Evolutionary conservation across 2,888 invertebrate species (phyloP).

Genomic region (Carcina quercana): DNA sequence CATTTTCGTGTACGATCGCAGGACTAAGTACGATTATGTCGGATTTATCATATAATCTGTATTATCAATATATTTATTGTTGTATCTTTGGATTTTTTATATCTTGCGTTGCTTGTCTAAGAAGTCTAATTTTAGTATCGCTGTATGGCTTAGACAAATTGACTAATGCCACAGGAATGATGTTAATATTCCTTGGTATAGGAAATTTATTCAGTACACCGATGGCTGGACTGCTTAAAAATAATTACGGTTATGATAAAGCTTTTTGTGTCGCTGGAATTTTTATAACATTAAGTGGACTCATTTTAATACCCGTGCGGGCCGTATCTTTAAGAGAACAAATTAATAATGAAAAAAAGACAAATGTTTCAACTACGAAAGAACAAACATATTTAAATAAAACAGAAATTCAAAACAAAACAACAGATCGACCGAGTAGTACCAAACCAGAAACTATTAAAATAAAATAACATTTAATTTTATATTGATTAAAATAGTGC

Average conservation of each 20-base stretch:
- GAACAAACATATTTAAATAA: too few species aligned
- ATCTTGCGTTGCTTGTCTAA: constrained; percentile 6
- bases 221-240: constrained; percentile 1
- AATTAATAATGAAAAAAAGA: background rate
- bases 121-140: constrained; percentile 10
- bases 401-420: too few species aligned
- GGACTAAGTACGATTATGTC: constrained; percentile 5
- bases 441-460: too few species aligned
- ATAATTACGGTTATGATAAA: constrained; percentile 4
- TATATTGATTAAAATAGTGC: too few species aligned
- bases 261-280: constrained; percentile 8
- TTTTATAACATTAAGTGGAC: constrained; percentile 10
- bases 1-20: background rate
- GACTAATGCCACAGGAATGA: constrained; percentile 13
- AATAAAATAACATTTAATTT: too few species aligned
- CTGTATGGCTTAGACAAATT: constrained; percentile 15
- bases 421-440: too few species aligned
- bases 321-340: too few species aligned
- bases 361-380: too few species aligned
- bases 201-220: constrained; percentile 12
- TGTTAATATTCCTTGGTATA: constrained; percentile 13
- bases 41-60: background rate
- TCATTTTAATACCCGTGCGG: constrained; percentile 9
- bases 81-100: constrained; percentile 9
- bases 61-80: constrained; percentile 5